A percentile compares a stretch with the other conserved stretches of the same genome.
Evolutionary conservation across 2,113 vertebrate genomes (phyloP).

Genomic region (Sus scrofa): T2T-Sscrofa CM000826.6:56970501-56971000

Average conservation of each 20-base stretch:
- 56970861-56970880: background rate
- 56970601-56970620: background rate
- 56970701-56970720: background rate
- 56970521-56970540: background rate
- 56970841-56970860: background rate
- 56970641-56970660: background rate
- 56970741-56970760: background rate
- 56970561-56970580: background rate
- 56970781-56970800: background rate
- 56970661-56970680: background rate
- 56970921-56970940: background rate
- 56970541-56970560: background rate
- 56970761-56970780: background rate
- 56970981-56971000: background rate
- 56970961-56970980: background rate
- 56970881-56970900: fast-evolving
- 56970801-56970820: background rate
- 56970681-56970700: background rate
- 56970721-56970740: background rate
- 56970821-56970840: background rate
- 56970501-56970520: background rate
- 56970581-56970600: background rate
- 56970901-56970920: background rate
- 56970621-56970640: background rate
- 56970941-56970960: background rate